Conservation (phyloP, 1,140 invertebrate genomes). For the Magallana angulata region DNA sequence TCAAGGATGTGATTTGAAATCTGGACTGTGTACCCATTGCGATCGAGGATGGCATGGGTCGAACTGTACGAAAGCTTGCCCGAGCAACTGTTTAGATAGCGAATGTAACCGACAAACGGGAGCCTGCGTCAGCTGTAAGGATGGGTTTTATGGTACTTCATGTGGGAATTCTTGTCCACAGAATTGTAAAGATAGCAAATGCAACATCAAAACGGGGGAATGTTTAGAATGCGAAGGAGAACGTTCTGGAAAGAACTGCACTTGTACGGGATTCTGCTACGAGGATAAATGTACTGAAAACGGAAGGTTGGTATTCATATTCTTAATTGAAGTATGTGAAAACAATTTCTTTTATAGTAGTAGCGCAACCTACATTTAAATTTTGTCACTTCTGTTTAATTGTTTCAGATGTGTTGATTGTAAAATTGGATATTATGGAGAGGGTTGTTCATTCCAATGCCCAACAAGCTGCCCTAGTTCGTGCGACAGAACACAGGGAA, state of each 20-base stretch:
- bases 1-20: slow-evolving; percentile 37
- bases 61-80: slow-evolving; percentile 17
- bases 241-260: slow-evolving; percentile 4
- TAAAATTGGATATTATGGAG: slow-evolving; percentile 45
- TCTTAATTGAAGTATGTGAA: too few species aligned
- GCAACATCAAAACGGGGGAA: slow-evolving; percentile 26
- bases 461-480: slow-evolving; percentile 12
- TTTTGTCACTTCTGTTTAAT: neutral
- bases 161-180: slow-evolving; percentile 42
- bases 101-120: slow-evolving; percentile 24
- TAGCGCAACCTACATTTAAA: too few species aligned
- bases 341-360: too few species aligned
- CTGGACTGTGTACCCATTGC: slow-evolving; percentile 38
- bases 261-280: neutral
- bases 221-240: slow-evolving; percentile 30
- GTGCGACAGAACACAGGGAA: neutral
- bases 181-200: slow-evolving; percentile 13
- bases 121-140: neutral
- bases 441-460: slow-evolving; percentile 32
- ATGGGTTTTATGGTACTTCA: slow-evolving; percentile 28
- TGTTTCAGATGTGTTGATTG: slow-evolving; percentile 20
- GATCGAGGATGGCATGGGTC: slow-evolving; percentile 38
- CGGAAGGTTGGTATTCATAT: neutral
- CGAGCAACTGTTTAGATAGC: slow-evolving; percentile 4
- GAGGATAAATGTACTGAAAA: neutral